phyloP scores from a whole-genome alignment of 2,797 vertebrate species.

The Propithecus perrieri region DNA sequence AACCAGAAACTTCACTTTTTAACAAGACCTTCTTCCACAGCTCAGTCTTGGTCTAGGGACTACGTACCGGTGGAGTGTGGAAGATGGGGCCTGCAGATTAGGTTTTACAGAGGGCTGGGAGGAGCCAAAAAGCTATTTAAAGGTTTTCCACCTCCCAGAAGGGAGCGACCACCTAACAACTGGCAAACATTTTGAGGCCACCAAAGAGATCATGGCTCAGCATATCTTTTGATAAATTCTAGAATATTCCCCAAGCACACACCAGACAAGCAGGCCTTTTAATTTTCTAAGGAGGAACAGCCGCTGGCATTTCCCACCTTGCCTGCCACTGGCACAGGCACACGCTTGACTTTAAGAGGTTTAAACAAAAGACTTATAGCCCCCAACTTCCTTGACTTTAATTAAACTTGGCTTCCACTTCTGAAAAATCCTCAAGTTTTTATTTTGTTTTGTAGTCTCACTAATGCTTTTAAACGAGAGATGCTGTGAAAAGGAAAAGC shows the following conservation, averaged over 20 bases:
- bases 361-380: conserved; percentile 77
- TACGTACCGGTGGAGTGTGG: neutral
- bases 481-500: conserved; percentile 72
- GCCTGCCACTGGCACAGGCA: conserved; percentile 77
- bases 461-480: conserved; percentile 78
- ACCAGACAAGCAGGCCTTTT: conserved; percentile 79
- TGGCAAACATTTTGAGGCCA: conserved; percentile 63
- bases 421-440: conserved; percentile 81
- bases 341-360: conserved; percentile 76
- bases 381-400: conserved; percentile 83
- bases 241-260: conserved; percentile 76
- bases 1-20: neutral
- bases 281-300: conserved; percentile 73
- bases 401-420: conserved; percentile 84
- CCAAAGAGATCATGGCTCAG: conserved; percentile 73
- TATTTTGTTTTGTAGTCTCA: conserved; percentile 81
- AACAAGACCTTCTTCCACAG: neutral
- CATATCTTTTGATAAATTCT: conserved; percentile 77
- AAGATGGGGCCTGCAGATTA: no score
- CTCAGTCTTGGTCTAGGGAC: neutral
- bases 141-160: conserved; percentile 70
- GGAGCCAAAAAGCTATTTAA: neutral
- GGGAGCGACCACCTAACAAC: conserved; percentile 76
- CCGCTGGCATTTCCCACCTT: conserved; percentile 82
- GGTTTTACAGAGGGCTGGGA: neutral